Percentiles rank a stretch among this genome's conserved stretches.
These are phyloP conservation scores for Podarcis raffonei DNA, from an alignment of 2,113 vertebrate species.

Conservation along the genomic window DNA sequence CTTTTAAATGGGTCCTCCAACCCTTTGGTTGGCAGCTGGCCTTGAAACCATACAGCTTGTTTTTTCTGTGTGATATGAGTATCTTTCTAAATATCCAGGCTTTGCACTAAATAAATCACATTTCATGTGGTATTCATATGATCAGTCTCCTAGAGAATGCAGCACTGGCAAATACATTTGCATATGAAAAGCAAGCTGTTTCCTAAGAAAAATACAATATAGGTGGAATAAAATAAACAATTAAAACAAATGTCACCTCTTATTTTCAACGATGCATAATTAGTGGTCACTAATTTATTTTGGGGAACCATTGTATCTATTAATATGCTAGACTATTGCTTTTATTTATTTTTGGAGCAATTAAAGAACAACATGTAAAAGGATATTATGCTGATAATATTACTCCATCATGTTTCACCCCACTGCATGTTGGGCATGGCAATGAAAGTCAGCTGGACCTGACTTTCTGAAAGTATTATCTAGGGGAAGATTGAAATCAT, in stretches of 20 bases:
- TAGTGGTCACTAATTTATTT: too few relatives aligned
- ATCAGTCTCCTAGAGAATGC: not conserved
- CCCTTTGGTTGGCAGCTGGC: slow-evolving; percentile 30
- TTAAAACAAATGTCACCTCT: not conserved
- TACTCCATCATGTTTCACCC: too few relatives aligned
- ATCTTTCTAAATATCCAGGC: slow-evolving; percentile 26
- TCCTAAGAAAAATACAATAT: not conserved
- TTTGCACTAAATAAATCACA: slow-evolving; percentile 32
- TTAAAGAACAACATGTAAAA: too few relatives aligned
- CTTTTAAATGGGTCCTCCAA: slow-evolving; percentile 2
- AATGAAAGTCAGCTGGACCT: not conserved
- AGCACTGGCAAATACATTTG: not conserved
- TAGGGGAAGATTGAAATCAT: not conserved
- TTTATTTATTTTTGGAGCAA: too few relatives aligned
- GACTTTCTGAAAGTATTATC: not conserved
- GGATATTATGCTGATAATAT: too few relatives aligned
- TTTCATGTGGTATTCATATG: not conserved
- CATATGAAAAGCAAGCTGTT: not conserved
- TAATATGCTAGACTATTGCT: too few relatives aligned
- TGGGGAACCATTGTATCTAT: too few relatives aligned
- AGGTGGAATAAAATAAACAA: not conserved
- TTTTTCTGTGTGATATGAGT: slow-evolving; percentile 39
- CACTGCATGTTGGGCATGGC: not conserved
- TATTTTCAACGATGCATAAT: too few relatives aligned
- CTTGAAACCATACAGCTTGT: slow-evolving; percentile 12